Base-by-base conservation (phyloP, 1,140 invertebrate genomes). In the Brachionus rotundiformis region DNA sequence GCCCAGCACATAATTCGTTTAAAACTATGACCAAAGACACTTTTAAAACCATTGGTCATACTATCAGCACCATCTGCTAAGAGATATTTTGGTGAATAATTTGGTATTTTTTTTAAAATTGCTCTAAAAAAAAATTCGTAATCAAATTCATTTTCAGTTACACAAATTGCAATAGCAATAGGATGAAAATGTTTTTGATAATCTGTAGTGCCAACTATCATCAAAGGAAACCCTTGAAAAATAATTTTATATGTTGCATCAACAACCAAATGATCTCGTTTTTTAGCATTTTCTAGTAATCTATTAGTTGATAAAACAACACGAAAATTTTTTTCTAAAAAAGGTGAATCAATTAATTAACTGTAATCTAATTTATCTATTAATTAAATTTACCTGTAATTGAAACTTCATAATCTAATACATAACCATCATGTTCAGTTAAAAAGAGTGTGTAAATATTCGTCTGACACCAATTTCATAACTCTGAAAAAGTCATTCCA, bases 241-340 rank as follows among this genome's bases (percentile, higher is more conserved):
- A 65, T 65, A 31, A 65, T n/a, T 65, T 65, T 29, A 31, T 65
- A 65, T 29, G 61, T 65, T 29, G 61, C 27, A 65, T 65, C 61
- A 10, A 65, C 61, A 31, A 59, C 54, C 16, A 59, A 59, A 25
- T 23, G 16, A 27, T 59, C 25, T 59, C 54, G 16, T 59, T 59
- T 59, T 25, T 59, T 27, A 59, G 54, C 25, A 59, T 59, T 59
- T 59, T 59, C 54, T 11, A 59, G 5, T 59, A 59, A 59, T 8
- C 5, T 44, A 44, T 36, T 49, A 13, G 16, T 49, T 49, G 47
- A 19, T 49, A 49, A 19, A 49, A 49, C 47, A n/a, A 49, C 16
- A 49, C 47, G 11, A 49, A 49, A 49, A 13, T 49, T 49, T 49
- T 49, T 49, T 49, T 49, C 47, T 49, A 49, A 49, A 49, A 49